phyloP scores from a whole-genome alignment of 2,113 vertebrate species.

The Sebastes schlegelii region DNA sequence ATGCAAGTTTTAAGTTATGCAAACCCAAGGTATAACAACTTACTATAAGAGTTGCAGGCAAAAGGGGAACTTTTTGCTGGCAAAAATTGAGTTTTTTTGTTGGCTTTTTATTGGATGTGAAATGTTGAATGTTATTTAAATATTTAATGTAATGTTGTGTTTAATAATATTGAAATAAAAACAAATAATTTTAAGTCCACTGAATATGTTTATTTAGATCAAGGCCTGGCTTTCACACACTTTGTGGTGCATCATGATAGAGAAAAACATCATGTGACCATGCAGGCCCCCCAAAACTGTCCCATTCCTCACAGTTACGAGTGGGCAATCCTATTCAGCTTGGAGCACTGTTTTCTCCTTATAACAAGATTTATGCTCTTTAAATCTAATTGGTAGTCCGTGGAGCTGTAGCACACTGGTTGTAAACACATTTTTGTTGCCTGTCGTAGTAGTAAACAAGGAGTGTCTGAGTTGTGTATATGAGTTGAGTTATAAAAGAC shows the following conservation, averaged over 20 bases:
- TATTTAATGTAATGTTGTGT: not conserved
- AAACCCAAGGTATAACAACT: not conserved
- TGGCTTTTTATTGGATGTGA: not conserved
- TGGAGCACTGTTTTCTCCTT: conserved; percentile 50
- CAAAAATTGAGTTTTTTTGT: not conserved
- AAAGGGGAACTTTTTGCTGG: not conserved
- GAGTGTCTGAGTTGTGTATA: not conserved
- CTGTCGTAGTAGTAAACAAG: conserved; percentile 25
- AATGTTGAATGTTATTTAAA: not conserved
- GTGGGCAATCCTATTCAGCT: conserved; percentile 59
- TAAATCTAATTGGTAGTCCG: conserved; percentile 73
- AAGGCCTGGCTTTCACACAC: conserved; percentile 6
- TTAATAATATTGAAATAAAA: not conserved
- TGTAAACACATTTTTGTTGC: conserved; percentile 35
- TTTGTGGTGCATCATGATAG: conserved; percentile 32
- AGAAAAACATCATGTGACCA: conserved; percentile 70
- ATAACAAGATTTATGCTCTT: conserved; percentile 75
- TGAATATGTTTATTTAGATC: not conserved
- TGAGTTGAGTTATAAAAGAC: no score
- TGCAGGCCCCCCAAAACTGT: conserved; percentile 34
- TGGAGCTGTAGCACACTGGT: conserved; percentile 23
- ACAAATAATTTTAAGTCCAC: not conserved
- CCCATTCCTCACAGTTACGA: conserved; percentile 66
- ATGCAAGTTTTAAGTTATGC: not conserved
- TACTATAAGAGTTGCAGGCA: not conserved